Conservation (phyloP, 1,140 invertebrate species). For the Thaumatotibia leucotreta region DNA sequence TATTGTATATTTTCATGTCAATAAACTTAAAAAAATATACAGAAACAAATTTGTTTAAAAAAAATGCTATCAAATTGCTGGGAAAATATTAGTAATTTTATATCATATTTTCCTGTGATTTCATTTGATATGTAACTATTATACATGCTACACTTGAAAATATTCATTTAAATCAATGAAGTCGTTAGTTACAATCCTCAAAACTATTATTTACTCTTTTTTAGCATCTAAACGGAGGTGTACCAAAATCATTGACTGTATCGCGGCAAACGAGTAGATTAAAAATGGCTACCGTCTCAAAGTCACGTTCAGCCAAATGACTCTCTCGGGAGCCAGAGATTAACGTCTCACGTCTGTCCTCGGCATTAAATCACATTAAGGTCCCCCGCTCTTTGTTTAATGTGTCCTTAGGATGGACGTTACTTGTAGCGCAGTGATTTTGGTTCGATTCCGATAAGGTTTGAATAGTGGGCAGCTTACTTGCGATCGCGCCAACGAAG, state of each 20-base stretch:
- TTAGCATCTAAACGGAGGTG: background rate
- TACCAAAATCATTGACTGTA: background rate
- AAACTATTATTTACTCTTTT: background rate
- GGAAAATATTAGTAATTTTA: too few species aligned
- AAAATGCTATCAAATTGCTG: too few species aligned
- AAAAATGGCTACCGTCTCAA: background rate
- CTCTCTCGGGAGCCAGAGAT: conserved; percentile 5
- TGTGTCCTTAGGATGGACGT: conserved; percentile 3
- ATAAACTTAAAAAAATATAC: too few species aligned
- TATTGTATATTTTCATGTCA: too few species aligned
- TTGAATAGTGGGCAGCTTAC: background rate
- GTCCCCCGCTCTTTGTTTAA: conserved; percentile 6
- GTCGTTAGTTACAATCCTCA: too few species aligned
- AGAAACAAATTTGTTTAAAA: too few species aligned
- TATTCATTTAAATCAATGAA: too few species aligned
- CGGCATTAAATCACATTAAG: conserved; percentile 9
- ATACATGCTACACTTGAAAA: too few species aligned
- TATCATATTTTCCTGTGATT: too few species aligned
- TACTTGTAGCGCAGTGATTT: conserved; percentile 11
- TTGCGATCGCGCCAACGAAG: too few species aligned
- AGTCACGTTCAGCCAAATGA: conserved; percentile 10
- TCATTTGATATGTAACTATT: too few species aligned
- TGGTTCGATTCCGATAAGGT: background rate
- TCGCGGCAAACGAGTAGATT: background rate
- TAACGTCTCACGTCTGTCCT: conserved; percentile 9